These are phyloP conservation scores for Pedicia rivosa DNA, from an alignment of 2,888 invertebrate genomes.

Conservation along the genomic window DNA sequence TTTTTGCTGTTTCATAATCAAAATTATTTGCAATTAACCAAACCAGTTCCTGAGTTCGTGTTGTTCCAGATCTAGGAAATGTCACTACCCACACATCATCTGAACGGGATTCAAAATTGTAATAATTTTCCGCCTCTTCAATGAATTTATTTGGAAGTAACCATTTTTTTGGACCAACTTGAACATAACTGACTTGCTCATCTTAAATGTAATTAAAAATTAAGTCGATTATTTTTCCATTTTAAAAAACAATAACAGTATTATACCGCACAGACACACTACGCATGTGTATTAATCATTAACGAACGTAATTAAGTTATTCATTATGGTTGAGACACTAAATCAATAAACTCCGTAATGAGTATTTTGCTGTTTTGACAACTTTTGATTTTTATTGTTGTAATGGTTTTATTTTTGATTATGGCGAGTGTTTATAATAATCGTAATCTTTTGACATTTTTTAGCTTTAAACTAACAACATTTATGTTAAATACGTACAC, in stretches of 20 bases:
- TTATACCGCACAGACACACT: no score
- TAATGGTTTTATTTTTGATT: no score
- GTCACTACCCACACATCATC: slow-evolving; percentile 59
- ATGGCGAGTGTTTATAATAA: no score
- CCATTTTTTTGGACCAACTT: slow-evolving; percentile 57
- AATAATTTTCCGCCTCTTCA: slow-evolving; percentile 44
- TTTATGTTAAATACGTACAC: no score
- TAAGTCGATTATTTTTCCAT: not conserved
- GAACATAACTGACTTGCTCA: slow-evolving; percentile 55
- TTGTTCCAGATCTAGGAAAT: slow-evolving; percentile 65
- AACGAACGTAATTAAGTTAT: no score
- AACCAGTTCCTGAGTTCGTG: slow-evolving; percentile 65
- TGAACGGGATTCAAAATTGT: slow-evolving; percentile 48
- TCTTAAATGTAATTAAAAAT: slow-evolving; percentile 32
- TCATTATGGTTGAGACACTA: not conserved
- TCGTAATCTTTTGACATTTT: no score
- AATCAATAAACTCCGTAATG: not conserved
- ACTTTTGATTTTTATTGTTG: no score
- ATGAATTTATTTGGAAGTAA: slow-evolving; percentile 53
- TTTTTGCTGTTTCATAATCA: slow-evolving; percentile 46
- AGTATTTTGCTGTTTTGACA: no score
- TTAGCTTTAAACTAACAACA: no score
- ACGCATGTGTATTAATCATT: no score
- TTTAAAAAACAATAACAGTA: not conserved
- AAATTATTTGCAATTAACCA: slow-evolving; percentile 64